Evolutionary conservation across 2,113 vertebrate species (phyloP).

Genomic region (Astur gentilis): DNA sequence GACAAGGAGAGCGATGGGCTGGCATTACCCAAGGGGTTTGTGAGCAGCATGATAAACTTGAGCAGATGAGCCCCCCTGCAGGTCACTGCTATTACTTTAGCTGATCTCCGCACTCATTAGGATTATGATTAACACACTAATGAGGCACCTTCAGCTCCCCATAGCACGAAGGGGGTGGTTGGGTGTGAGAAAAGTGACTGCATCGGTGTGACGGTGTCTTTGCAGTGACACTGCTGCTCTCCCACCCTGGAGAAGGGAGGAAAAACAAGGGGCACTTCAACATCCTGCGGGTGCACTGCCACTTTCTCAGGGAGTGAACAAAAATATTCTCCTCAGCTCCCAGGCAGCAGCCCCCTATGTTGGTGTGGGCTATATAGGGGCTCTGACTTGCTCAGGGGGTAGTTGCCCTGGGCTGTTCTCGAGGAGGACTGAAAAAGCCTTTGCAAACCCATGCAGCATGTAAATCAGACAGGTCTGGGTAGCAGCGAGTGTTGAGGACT

Average conservation of each 20-base stretch:
- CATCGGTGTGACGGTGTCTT: accelerated
- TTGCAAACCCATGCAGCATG: background rate
- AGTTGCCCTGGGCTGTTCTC: background rate
- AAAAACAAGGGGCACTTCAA: background rate
- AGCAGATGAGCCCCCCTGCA: constrained; percentile 24
- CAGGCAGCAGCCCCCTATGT: background rate
- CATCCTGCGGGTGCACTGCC: background rate
- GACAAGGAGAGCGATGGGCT: background rate
- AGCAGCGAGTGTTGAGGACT: background rate
- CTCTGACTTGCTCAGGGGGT: background rate
- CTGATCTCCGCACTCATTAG: background rate
- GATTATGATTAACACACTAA: background rate
- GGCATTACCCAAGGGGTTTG: background rate
- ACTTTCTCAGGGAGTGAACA: background rate
- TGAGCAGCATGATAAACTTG: background rate
- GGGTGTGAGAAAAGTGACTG: background rate
- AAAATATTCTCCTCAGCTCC: background rate
- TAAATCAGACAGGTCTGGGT: background rate
- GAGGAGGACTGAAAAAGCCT: background rate
- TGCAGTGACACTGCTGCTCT: background rate
- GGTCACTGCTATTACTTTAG: constrained; percentile 26
- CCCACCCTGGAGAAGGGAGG: background rate
- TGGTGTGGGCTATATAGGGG: accelerated
- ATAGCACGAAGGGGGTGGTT: background rate
- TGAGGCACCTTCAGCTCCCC: background rate